Evolutionary conservation across 2,113 vertebrate species (phyloP), one percentile per base, ranked within the genome.

Genomic region (Centrocercus urophasianus): DNA sequence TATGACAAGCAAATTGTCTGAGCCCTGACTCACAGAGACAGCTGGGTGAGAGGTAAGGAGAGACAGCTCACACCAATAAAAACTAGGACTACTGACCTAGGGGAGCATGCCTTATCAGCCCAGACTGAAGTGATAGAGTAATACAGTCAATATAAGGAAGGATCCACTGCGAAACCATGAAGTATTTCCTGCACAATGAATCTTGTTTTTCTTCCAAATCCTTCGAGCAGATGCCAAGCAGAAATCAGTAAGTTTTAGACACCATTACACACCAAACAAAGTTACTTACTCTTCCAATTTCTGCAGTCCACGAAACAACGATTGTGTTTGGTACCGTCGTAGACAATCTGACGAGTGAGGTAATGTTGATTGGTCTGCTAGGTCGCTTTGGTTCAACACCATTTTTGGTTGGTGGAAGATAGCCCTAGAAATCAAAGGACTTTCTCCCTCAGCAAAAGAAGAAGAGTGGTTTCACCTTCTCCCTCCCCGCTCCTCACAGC

Each of bases 391-490:
- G 99, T 98, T 99, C 99, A 11, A 99, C 99, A 72, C 99, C 99
- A 56, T 99, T 99, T 99, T 99, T 99, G 98, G 99, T 99, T 97
- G 99, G 99, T 97, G 99, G 99, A 98, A 99, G 99, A 95, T 99
- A 99, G 96, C 99, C 99, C 99, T 99, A 72, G 30, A 87, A 93
- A 95, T 47, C 14, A 36, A 92, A 83, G 79, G 4, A 73, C 19
- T 89, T 42, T 89, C 63, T 67, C 11, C 42, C 72, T 85, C 73
- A 96, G 34, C 4, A 54, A 60, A 11, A 25, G 17, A 34, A 36
- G n/a, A 28, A 43, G 2, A 32, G 15, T 24, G 34, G 3, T 65
- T 54, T 27, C 36, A 9, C 16, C 10, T 40, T 10, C 30, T 65
- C n/a, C 11, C 67, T 42, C 3, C 61, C 22, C 40, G 43, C 64